Percentiles rank a stretch among this genome's conserved stretches.
Evolutionary conservation across 2,113 vertebrate genomes (phyloP).

Genomic region (Forbesichthys agassizii): DNA sequence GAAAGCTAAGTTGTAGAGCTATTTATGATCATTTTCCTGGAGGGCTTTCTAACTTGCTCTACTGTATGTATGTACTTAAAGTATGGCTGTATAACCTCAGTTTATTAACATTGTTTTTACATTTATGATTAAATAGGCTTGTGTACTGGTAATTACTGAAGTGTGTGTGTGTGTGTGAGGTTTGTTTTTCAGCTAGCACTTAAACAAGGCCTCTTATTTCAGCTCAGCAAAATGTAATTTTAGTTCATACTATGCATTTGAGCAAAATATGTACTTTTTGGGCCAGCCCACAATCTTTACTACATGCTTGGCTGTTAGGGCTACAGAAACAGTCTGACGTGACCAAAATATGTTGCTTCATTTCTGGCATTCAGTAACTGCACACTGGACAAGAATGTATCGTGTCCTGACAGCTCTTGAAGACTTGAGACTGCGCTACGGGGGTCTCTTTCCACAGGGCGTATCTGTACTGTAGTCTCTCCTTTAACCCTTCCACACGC

Average conservation of each 20-base stretch:
- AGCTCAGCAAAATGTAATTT: conserved; percentile 10
- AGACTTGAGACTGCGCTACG: conserved; percentile 9
- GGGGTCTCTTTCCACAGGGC: not conserved
- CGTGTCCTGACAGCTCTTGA: conserved; percentile 57
- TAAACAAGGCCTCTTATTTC: conserved; percentile 17
- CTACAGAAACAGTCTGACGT: conserved; percentile 2
- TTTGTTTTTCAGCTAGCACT: not conserved
- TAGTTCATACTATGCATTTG: not conserved
- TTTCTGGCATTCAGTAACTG: conserved; percentile 63
- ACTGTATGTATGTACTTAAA: not conserved
- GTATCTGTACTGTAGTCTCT: conserved; percentile 8
- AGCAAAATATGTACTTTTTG: not conserved
- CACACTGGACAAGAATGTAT: conserved; percentile 53
- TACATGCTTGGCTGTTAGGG: not conserved
- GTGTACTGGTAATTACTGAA: not conserved
- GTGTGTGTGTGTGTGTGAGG: not conserved
- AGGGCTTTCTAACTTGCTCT: not conserved
- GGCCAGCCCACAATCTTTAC: not conserved
- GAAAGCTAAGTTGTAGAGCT: not conserved
- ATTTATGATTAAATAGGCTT: too few relatives aligned
- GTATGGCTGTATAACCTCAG: too few relatives aligned
- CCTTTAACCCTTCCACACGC: conserved; percentile 5
- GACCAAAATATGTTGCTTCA: conserved; percentile 26
- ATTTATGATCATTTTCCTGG: not conserved
- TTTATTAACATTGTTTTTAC: too few relatives aligned